A percentile compares a stretch with the other conserved stretches of the same genome.
phyloP scores from a whole-genome alignment of 1,140 invertebrate genomes.

The roundworm (Caenorhabditis elegans) region DNA sequence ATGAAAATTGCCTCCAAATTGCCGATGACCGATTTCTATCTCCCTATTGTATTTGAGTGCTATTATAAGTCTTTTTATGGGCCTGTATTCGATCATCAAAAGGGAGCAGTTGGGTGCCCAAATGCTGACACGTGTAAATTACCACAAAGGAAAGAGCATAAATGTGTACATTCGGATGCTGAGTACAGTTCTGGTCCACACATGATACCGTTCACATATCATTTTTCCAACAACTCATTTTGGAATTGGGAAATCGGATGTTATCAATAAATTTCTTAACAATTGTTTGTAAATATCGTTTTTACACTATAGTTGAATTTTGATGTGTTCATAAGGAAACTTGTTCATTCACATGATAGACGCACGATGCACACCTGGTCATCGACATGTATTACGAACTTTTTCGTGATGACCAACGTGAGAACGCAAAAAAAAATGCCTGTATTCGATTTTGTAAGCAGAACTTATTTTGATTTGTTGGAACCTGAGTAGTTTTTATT shows the following conservation, averaged over 20 bases:
- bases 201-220: neutral
- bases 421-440: too few relatives aligned
- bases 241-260: neutral
- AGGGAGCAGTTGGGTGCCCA: neutral
- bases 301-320: too few relatives aligned
- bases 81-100: neutral
- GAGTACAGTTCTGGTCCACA: neutral
- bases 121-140: neutral
- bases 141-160: neutral
- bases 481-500: too few relatives aligned
- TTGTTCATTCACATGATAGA: too few relatives aligned
- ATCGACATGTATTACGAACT: too few relatives aligned
- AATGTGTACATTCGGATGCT: neutral
- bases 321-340: too few relatives aligned
- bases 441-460: too few relatives aligned
- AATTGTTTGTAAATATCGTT: too few relatives aligned
- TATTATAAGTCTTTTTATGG: neutral
- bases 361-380: too few relatives aligned
- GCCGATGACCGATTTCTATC: neutral
- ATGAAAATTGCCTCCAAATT: neutral
- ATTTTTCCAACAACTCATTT: neutral
- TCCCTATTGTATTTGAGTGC: neutral
- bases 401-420: too few relatives aligned
- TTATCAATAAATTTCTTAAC: neutral
- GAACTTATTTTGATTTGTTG: too few relatives aligned